Conservation (phyloP, 2,888 invertebrate species). For the Eilema griseolum region DNA sequence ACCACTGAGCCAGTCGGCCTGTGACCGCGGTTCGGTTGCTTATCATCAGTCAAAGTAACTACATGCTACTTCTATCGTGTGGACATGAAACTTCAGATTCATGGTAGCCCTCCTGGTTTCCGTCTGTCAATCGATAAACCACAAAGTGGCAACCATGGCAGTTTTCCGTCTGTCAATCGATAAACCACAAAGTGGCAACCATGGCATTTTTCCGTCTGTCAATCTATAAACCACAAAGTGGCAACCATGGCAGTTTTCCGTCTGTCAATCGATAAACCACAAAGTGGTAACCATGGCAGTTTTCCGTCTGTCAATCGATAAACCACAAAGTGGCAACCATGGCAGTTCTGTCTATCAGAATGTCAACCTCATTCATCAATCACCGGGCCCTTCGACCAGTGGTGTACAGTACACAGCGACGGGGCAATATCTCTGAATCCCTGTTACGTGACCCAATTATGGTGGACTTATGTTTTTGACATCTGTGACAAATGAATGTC, state of each 20-base stretch:
- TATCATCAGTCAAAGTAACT: too few species aligned
- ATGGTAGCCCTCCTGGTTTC: not conserved
- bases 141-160: not conserved
- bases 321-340: not conserved
- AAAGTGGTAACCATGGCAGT: not conserved
- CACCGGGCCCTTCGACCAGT: constrained; percentile 6
- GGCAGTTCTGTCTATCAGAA: not conserved
- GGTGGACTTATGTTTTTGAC: constrained; percentile 21
- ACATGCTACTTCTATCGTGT: too few species aligned
- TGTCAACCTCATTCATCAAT: constrained; percentile 3
- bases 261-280: not conserved
- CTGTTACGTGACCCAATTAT: constrained; percentile 22
- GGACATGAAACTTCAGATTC: too few species aligned
- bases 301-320: not conserved
- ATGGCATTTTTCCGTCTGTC: not conserved
- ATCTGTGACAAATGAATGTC: constrained; percentile 17
- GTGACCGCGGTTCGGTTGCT: too few species aligned
- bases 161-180: not conserved
- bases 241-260: not conserved
- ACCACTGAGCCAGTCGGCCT: too few species aligned
- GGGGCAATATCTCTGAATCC: constrained; percentile 15
- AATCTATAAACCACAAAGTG: not conserved
- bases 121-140: not conserved
- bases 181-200: not conserved
- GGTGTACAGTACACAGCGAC: not conserved